Evolutionary conservation across 1,140 invertebrate genomes (phyloP).

Genomic region (Calliphora vicina): DNA sequence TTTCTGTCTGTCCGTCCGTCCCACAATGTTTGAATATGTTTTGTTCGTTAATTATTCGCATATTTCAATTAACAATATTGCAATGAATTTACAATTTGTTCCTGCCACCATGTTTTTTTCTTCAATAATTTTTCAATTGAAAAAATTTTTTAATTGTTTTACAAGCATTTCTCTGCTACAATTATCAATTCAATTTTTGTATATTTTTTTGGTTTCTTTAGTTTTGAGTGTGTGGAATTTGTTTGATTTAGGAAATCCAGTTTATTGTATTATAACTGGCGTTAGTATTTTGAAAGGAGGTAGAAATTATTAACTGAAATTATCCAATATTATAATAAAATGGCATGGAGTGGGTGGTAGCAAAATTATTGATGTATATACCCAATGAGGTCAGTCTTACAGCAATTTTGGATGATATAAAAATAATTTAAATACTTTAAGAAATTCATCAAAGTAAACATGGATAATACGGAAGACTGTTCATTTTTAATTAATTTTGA

Average conservation of each 20-base stretch:
- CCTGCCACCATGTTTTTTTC: constrained; percentile 12
- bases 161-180: neutral
- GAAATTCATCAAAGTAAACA: too few species aligned
- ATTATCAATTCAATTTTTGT: neutral
- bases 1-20: neutral
- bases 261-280: neutral
- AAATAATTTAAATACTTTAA: too few species aligned
- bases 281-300: neutral
- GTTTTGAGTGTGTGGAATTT: neutral
- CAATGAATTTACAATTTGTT: constrained; percentile 34
- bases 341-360: too few species aligned
- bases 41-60: constrained; percentile 32
- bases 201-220: neutral
- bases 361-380: too few species aligned
- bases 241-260: neutral
- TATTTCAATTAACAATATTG: constrained; percentile 34
- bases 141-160: constrained; percentile 18
- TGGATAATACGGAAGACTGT: too few species aligned
- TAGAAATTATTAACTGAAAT: neutral
- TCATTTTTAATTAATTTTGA: too few species aligned
- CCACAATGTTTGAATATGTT: neutral
- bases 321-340: too few species aligned
- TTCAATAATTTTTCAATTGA: neutral
- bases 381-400: too few species aligned
- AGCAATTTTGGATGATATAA: too few species aligned